These are phyloP conservation scores for Hyla sarda DNA, from an alignment of 2,113 vertebrate genomes.

Conservation along the genomic window DNA sequence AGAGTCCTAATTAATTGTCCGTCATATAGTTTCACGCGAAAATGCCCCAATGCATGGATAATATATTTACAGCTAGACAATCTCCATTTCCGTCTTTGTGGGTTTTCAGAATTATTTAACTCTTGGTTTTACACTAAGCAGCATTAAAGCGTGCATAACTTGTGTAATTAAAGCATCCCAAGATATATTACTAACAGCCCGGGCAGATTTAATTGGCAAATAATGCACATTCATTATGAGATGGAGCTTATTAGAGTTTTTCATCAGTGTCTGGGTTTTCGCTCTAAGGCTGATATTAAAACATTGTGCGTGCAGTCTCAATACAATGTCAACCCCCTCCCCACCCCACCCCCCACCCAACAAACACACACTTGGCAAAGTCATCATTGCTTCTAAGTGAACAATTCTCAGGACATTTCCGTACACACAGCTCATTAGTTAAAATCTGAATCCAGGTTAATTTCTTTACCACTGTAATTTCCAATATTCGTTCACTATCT, in stretches of 20 bases:
- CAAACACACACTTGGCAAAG: slow-evolving; percentile 15
- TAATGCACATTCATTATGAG: slow-evolving; percentile 53
- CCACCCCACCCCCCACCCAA: background rate
- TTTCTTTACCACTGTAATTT: slow-evolving; percentile 48
- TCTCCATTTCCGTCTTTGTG: background rate
- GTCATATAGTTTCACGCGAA: background rate
- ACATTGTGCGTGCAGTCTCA: background rate
- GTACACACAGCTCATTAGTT: slow-evolving; percentile 54
- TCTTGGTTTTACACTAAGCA: slow-evolving; percentile 22
- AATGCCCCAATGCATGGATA: background rate
- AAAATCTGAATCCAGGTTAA: slow-evolving; percentile 53
- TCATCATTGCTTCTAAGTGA: slow-evolving; percentile 38
- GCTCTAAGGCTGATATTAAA: slow-evolving; percentile 51
- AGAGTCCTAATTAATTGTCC: slow-evolving; percentile 21
- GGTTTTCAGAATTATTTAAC: slow-evolving; percentile 17
- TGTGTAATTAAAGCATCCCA: slow-evolving; percentile 48
- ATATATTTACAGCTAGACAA: background rate
- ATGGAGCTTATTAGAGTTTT: slow-evolving; percentile 56
- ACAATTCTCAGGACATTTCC: slow-evolving; percentile 49
- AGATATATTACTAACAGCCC: slow-evolving; percentile 49
- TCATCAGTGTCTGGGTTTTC: slow-evolving; percentile 50
- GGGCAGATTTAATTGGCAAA: slow-evolving; percentile 54
- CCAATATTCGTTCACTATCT: slow-evolving; percentile 11
- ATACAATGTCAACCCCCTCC: background rate
- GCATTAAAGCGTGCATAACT: slow-evolving; percentile 47